These are phyloP conservation scores for Sicus ferrugineus DNA, from an alignment of 2,888 invertebrate genomes.

Conservation along the genomic window DNA sequence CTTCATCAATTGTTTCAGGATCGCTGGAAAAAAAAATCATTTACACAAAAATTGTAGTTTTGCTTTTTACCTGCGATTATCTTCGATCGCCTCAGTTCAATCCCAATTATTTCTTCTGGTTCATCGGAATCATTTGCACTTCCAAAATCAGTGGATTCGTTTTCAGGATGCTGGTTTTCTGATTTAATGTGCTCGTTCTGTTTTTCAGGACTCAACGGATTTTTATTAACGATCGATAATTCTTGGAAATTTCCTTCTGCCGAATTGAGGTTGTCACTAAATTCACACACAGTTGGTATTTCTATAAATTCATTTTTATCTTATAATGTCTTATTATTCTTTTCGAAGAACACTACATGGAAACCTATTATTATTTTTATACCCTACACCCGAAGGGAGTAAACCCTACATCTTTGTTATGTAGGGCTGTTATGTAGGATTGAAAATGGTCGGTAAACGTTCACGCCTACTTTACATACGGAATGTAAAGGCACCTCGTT, in stretches of 20 bases:
- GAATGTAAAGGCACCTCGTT: too few species aligned
- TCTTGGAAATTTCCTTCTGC: neutral
- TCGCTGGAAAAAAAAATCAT: constrained; percentile 9
- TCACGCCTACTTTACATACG: too few species aligned
- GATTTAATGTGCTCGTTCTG: neutral
- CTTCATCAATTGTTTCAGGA: constrained; percentile 17
- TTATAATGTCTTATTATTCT: too few species aligned
- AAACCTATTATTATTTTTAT: neutral
- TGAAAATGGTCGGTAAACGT: too few species aligned
- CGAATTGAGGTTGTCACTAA: neutral
- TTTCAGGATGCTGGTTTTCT: neutral
- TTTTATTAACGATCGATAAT: neutral
- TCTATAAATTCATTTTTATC: neutral
- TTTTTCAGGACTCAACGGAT: neutral
- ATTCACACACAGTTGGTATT: neutral
- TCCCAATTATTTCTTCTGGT: neutral
- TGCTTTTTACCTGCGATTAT: neutral
- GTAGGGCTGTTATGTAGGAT: too few species aligned
- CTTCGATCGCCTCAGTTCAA: neutral
- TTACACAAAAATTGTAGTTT: neutral
- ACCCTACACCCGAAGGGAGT: too few species aligned
- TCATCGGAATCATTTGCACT: neutral
- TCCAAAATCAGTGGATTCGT: neutral
- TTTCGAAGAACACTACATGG: neutral
- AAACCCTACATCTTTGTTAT: too few species aligned